Base-by-base conservation (phyloP, 2,797 vertebrate genomes). In the Chrosomus eos region DNA sequence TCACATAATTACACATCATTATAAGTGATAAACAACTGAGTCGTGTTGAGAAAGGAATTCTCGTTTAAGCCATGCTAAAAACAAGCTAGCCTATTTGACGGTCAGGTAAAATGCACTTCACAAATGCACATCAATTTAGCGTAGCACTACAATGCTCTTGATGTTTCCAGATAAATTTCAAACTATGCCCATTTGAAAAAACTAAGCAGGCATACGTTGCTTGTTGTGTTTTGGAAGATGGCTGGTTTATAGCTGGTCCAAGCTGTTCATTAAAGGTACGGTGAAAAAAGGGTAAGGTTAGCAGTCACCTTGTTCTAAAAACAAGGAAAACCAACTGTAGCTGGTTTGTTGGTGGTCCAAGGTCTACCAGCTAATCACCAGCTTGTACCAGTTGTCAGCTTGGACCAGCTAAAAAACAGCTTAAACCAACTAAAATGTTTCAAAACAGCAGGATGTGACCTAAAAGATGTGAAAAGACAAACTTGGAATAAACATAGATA, bases 81-180 rank as follows among this genome's bases (percentile, higher is more conserved):
- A 48, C 60, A 80, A 53, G 26, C 58, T 48, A 13, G 21, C 18
- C 31, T n/a, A 18, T 48, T 66, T 51, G 40, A 67, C 14, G 0
- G 14, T n/a, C 14, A 79, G 28, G 62, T 80, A 79, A 79, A 51
- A 23, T 58, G 23, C 66, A 70, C 28, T 76, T 60, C 36, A 60
- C 60, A 62, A 28, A 62, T 62, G 26, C 62, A 64, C 5, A 19
- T 77, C n/a, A 62, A 21, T 77, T 77, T 62, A 60, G 23, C 2
- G 5, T 60, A 28, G 23, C 60, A 7, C n/a, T 28, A 58, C 31
- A 28, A 28, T 26, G 5, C 0, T 28, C 74, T 40, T 60, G 23
- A 60, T 36, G 9, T 40, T 60, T 43, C 14, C 53, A 28, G 36
- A 23, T 16, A 40, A 18, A 60, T 40, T 26, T 40, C n/a, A 40